Percentiles rank a stretch among this genome's conserved stretches.
Evolutionary conservation across 1,140 invertebrate species (phyloP).

Genomic region (Lethocerus indicus): DNA sequence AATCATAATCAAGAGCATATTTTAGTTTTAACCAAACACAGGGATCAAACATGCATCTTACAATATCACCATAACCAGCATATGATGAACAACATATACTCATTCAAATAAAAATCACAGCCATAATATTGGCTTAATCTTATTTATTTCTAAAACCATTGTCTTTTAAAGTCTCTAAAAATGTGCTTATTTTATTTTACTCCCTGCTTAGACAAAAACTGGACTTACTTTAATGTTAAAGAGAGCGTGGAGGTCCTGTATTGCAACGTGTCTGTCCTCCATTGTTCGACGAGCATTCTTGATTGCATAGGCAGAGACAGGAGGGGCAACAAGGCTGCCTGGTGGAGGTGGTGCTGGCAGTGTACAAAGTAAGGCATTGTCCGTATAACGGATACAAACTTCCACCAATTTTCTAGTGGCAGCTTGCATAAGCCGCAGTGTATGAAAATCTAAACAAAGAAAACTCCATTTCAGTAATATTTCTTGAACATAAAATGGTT

Average conservation of each 20-base stretch:
- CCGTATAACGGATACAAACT: conserved; percentile 44
- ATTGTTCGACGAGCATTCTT: conserved; percentile 62
- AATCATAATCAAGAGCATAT: too few relatives aligned
- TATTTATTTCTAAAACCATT: too few relatives aligned
- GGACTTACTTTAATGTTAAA: conserved; percentile 41
- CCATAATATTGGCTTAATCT: too few relatives aligned
- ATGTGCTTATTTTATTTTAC: too few relatives aligned
- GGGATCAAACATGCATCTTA: too few relatives aligned
- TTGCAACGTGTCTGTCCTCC: conserved; percentile 70
- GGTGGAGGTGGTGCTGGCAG: conserved; percentile 26
- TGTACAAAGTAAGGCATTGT: conserved; percentile 27
- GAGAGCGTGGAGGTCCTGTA: conserved; percentile 49
- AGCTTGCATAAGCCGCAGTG: conserved; percentile 50
- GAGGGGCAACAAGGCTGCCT: conserved; percentile 19
- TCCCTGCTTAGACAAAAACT: conserved; percentile 19
- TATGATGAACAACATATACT: too few relatives aligned
- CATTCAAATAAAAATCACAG: too few relatives aligned
- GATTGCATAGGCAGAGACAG: conserved; percentile 26
- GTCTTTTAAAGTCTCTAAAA: too few relatives aligned
- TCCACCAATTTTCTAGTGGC: conserved; percentile 50
- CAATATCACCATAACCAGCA: too few relatives aligned
- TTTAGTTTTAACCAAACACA: too few relatives aligned
- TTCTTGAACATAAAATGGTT: too few relatives aligned
- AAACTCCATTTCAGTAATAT: too few relatives aligned
- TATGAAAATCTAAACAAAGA: conserved; percentile 38